Evolutionary conservation across 2,113 vertebrate species (phyloP).

Genomic region (Tyto alba): DNA sequence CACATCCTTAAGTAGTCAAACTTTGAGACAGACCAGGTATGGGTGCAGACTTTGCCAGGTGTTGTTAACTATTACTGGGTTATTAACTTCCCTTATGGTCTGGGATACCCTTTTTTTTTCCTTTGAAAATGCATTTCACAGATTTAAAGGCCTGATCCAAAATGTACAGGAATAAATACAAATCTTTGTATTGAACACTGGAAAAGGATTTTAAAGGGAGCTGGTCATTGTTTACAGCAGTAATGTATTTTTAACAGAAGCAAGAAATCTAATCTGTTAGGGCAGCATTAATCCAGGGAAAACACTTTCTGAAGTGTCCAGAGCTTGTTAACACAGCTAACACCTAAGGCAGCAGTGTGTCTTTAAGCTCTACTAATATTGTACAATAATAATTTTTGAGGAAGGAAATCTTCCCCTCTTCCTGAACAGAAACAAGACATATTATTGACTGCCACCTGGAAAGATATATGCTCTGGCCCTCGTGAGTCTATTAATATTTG

Average conservation of each 20-base stretch:
- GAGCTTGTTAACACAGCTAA: slow-evolving; percentile 27
- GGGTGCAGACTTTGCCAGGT: background rate
- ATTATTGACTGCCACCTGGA: slow-evolving; percentile 37
- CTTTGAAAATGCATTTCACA: background rate
- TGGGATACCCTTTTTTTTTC: background rate
- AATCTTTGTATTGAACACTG: background rate
- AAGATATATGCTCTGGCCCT: slow-evolving; percentile 47
- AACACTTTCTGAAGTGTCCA: background rate
- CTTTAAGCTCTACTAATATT: slow-evolving; percentile 40
- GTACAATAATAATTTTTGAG: slow-evolving; percentile 43
- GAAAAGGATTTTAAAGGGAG: background rate
- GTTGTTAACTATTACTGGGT: background rate
- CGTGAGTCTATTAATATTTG: slow-evolving; percentile 58
- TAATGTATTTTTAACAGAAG: background rate
- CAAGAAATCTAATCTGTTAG: background rate
- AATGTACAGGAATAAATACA: background rate
- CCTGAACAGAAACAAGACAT: slow-evolving; percentile 38
- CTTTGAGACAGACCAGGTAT: background rate
- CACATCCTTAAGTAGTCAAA: background rate
- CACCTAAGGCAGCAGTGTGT: slow-evolving; percentile 14
- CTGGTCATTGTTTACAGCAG: background rate
- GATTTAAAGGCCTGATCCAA: background rate
- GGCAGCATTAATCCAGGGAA: slow-evolving; percentile 19
- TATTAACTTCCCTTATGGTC: background rate
- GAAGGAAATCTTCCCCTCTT: slow-evolving; percentile 21